Conservation (phyloP, 92 coral and sea anemone genomes). For the Palythoa caribaeorum region DNA sequence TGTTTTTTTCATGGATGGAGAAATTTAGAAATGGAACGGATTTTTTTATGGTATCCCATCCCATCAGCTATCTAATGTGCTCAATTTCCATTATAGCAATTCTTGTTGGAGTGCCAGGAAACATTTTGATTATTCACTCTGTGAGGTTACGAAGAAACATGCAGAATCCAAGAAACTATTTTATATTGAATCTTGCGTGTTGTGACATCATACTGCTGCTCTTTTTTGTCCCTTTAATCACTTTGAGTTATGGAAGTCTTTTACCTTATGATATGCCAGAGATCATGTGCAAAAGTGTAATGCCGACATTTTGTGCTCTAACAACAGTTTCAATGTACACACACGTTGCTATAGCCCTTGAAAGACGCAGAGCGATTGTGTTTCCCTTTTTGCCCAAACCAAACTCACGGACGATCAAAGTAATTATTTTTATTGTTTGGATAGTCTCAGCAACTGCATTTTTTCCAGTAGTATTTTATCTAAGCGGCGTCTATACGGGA, state of each 20-base stretch:
- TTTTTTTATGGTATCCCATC: no score
- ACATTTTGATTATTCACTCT: neutral
- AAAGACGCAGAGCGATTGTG: constrained; percentile 25
- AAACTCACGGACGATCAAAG: neutral
- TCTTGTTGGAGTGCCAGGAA: neutral
- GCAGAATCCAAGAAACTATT: constrained; percentile 1
- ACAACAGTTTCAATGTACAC: neutral
- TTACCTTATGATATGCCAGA: neutral
- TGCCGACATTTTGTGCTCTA: neutral
- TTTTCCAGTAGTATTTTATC: neutral
- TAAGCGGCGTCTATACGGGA: neutral
- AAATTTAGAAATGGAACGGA: no score
- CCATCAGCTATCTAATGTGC: neutral
- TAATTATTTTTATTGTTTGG: neutral
- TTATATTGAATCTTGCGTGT: constrained; percentile 2
- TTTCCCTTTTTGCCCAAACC: constrained; percentile 1
- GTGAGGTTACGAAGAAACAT: neutral
- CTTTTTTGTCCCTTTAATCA: neutral
- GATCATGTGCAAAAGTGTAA: neutral
- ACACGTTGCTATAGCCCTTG: neutral
- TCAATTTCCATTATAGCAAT: neutral
- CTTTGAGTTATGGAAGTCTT: neutral
- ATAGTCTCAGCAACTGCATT: neutral
- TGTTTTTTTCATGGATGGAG: no score
- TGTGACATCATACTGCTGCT: neutral